These are phyloP conservation scores for Malurus splendens DNA, from an alignment of 2,797 vertebrate genomes.

Conservation along the genomic window DNA sequence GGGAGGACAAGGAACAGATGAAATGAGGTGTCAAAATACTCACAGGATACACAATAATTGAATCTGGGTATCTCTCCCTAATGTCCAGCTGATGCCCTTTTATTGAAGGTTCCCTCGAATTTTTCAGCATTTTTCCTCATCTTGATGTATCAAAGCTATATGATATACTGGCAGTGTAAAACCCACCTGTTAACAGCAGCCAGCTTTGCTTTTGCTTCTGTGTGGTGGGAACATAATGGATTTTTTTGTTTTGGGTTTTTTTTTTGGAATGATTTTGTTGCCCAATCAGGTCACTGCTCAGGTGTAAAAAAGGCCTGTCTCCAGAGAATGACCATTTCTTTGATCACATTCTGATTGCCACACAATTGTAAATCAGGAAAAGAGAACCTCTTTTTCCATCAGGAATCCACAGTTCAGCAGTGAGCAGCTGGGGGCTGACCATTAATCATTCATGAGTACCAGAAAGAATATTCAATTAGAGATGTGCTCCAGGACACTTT, in stretches of 20 bases:
- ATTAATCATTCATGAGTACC: conserved; percentile 44
- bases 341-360: background rate
- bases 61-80: background rate
- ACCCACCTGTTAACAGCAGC: background rate
- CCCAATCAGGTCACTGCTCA: background rate
- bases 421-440: background rate
- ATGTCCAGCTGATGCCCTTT: background rate
- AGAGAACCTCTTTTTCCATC: background rate
- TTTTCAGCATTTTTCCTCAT: background rate
- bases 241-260: fast-evolving
- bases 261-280: background rate
- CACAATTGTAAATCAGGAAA: background rate
- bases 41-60: background rate
- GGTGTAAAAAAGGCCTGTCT: background rate
- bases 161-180: background rate
- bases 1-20: background rate
- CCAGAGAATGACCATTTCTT: background rate
- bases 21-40: background rate
- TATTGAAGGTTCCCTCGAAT: background rate
- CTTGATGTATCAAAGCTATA: background rate
- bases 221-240: background rate
- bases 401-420: background rate
- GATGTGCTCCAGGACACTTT: background rate
- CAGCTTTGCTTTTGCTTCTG: background rate
- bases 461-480: conserved; percentile 42